A percentile compares a stretch with the other conserved stretches of the same genome.
phyloP scores from a whole-genome alignment of 2,113 vertebrate genomes.

The Tetrax tetrax region DNA sequence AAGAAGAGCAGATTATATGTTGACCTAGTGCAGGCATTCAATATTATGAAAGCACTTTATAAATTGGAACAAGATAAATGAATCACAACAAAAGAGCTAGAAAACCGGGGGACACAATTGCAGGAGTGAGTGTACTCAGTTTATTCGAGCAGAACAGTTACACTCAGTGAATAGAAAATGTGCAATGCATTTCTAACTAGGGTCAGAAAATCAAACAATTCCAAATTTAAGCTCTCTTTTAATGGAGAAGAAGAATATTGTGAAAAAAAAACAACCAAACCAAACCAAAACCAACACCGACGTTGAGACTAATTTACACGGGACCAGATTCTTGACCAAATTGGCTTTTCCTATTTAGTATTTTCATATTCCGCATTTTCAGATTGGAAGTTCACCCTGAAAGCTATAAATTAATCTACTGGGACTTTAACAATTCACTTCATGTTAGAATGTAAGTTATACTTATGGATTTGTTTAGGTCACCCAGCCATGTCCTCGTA shows the following conservation, averaged over 20 bases:
- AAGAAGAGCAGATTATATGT: conserved; percentile 20
- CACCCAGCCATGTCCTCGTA: conserved; percentile 26
- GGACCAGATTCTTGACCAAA: conserved; percentile 1
- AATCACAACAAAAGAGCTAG: conserved; percentile 50
- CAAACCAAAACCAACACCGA: neutral
- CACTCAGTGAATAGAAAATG: conserved; percentile 24
- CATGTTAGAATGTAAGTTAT: conserved; percentile 23
- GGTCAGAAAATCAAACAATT: conserved; percentile 45
- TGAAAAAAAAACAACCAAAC: neutral
- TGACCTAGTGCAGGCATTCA: conserved; percentile 45
- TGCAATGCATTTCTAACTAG: conserved; percentile 55
- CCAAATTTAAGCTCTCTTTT: conserved; percentile 36
- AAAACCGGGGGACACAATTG: conserved; percentile 41
- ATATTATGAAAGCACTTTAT: conserved; percentile 58
- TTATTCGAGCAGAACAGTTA: conserved; percentile 58
- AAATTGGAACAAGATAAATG: conserved; percentile 63
- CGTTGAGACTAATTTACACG: neutral
- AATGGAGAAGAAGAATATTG: conserved; percentile 33
- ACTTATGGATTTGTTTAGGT: conserved; percentile 51
- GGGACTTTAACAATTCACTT: conserved; percentile 37
- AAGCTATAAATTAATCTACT: conserved; percentile 42
- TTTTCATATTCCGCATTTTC: conserved; percentile 35
- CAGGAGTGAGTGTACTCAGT: conserved; percentile 38
- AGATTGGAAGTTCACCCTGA: conserved; percentile 48
- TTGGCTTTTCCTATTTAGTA: neutral